Percentiles rank a stretch among this genome's conserved stretches.
These are phyloP conservation scores for Xenentodon cancila DNA, from an alignment of 2,797 vertebrate genomes.

Conservation along the genomic window DNA sequence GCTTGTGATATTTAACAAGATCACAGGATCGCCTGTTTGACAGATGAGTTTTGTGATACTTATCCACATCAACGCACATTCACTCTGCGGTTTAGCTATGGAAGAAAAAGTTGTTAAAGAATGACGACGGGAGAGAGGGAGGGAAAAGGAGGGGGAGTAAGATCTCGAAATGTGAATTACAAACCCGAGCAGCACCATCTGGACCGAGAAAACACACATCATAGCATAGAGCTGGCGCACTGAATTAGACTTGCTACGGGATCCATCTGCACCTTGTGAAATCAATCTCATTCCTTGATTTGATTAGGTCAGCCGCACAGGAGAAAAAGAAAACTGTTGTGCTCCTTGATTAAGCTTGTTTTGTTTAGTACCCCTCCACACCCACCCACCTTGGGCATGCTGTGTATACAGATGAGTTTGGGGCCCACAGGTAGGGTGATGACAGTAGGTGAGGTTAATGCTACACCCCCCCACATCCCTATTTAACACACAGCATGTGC, in stretches of 20 bases:
- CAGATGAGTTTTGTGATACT: conserved; percentile 59
- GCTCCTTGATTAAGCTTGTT: conserved; percentile 77
- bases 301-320: conserved; percentile 77
- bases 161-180: conserved; percentile 80
- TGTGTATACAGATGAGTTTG: conserved; percentile 63
- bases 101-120: conserved; percentile 26
- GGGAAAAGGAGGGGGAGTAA: conserved; percentile 16
- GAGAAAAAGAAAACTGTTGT: conserved; percentile 76
- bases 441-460: conserved; percentile 71
- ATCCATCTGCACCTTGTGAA: conserved; percentile 82
- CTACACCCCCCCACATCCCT: conserved; percentile 35
- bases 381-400: conserved; percentile 51
- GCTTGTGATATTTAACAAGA: conserved; percentile 71
- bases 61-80: conserved; percentile 53
- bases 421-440: conserved; percentile 72
- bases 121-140: conserved; percentile 5
- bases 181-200: conserved; percentile 80
- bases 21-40: conserved; percentile 69
- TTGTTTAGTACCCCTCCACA: conserved; percentile 50
- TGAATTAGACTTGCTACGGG: conserved; percentile 78
- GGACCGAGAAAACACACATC: conserved; percentile 79
- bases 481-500: conserved; percentile 66
- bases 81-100: conserved; percentile 48
- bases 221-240: conserved; percentile 66
- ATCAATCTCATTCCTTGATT: conserved; percentile 81